A percentile compares a stretch with the other conserved stretches of the same genome.
These are phyloP conservation scores for Himalopsyche japonica DNA, from an alignment of 2,888 invertebrate species.

Conservation along the genomic window DNA sequence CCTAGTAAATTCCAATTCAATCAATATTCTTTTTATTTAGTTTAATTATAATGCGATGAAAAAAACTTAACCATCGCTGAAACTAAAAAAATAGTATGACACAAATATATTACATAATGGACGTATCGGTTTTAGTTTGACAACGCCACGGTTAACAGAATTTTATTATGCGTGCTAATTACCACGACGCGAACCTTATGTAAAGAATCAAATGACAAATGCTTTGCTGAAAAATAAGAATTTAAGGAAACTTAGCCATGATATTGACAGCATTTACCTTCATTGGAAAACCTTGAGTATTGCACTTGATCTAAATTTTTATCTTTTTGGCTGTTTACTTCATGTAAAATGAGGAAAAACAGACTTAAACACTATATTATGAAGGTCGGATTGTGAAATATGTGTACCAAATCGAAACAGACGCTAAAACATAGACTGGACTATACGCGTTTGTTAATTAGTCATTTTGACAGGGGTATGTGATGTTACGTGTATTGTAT, in stretches of 20 bases:
- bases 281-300: neutral
- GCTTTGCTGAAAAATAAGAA: neutral
- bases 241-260: neutral
- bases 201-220: neutral
- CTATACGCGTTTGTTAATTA: neutral
- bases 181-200: neutral
- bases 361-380: slow-evolving; percentile 11
- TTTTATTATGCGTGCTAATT: neutral
- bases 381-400: slow-evolving; percentile 23
- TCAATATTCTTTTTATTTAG: no score
- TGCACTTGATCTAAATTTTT: slow-evolving; percentile 29
- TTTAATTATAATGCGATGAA: no score
- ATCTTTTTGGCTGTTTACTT: slow-evolving; percentile 21
- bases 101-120: no score
- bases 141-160: neutral
- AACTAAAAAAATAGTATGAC: no score
- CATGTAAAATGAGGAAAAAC: slow-evolving; percentile 23
- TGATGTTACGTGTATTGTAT: neutral
- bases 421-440: neutral
- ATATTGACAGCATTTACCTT: neutral
- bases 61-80: no score
- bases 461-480: neutral
- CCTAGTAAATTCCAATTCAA: no score
- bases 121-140: no score
- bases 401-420: neutral